These are phyloP conservation scores for Microctenopoma lineatum DNA, from an alignment of 2,797 vertebrate genomes.

Conservation along the genomic window DNA sequence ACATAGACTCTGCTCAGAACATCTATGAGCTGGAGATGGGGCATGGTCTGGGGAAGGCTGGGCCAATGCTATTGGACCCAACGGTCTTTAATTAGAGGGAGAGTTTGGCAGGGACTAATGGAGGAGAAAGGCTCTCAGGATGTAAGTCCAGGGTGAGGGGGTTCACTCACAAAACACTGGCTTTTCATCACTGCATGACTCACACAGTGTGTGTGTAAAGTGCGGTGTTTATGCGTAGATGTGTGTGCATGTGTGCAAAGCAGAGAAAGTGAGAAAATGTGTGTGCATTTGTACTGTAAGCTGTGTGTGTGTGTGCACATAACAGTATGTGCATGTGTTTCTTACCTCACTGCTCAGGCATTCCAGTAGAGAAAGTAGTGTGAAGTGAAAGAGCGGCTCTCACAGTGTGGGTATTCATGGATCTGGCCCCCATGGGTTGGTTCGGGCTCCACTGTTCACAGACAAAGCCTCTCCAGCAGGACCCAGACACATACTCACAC, in stretches of 20 bases:
- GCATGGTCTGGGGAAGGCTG: constrained; percentile 68
- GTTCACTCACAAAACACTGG: constrained; percentile 86
- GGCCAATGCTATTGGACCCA: constrained; percentile 78
- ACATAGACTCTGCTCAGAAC: constrained; percentile 67
- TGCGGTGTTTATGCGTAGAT: constrained; percentile 56
- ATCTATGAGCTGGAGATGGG: constrained; percentile 70
- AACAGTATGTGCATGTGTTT: constrained; percentile 51
- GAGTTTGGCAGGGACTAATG: constrained; percentile 82
- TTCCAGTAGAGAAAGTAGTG: constrained; percentile 84
- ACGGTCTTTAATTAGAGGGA: constrained; percentile 86
- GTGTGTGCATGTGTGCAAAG: constrained; percentile 24
- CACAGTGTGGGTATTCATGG: constrained; percentile 88
- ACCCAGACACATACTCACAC: constrained; percentile 82
- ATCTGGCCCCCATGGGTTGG: constrained; percentile 77
- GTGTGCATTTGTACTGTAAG: constrained; percentile 1
- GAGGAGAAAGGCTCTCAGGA: constrained; percentile 86
- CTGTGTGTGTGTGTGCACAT: constrained; percentile 25
- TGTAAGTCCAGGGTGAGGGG: constrained; percentile 84
- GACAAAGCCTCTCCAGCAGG: constrained; percentile 81
- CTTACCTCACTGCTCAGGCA: constrained; percentile 88
- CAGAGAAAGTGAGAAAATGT: constrained; percentile 17
- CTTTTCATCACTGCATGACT: constrained; percentile 86
- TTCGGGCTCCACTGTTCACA: constrained; percentile 81
- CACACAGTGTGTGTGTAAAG: constrained; percentile 75
- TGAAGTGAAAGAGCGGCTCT: constrained; percentile 84